Evolutionary conservation across 1,140 invertebrate genomes (phyloP).

Genomic region (Ylistrum balloti): DNA sequence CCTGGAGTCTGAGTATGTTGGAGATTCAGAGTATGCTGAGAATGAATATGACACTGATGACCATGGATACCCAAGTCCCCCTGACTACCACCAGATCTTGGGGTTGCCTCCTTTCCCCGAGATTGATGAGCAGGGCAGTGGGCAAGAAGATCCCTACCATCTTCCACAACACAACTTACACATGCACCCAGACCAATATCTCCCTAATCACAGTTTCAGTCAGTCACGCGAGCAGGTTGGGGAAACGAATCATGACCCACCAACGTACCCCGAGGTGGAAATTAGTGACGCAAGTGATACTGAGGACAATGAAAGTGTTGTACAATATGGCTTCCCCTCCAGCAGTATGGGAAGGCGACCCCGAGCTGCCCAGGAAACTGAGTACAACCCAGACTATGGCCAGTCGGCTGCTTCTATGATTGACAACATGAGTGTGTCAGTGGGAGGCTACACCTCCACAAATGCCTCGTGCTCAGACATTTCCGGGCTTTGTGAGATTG

Average conservation of each 20-base stretch:
- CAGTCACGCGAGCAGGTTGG: conserved; percentile 57
- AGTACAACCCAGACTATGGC: conserved; percentile 70
- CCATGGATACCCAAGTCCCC: conserved; percentile 69
- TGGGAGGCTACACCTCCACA: conserved; percentile 86
- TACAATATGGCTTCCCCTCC: conserved; percentile 87
- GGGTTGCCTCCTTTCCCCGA: conserved; percentile 69
- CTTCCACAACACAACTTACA: conserved; percentile 87
- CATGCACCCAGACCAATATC: conserved; percentile 92
- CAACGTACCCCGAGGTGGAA: conserved; percentile 61
- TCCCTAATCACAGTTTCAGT: conserved; percentile 85
- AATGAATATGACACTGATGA: conserved; percentile 84
- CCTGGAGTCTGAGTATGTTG: conserved; percentile 88
- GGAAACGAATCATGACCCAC: conserved; percentile 60
- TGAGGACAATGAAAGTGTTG: conserved; percentile 85
- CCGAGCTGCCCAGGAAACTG: conserved; percentile 69
- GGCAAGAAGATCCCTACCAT: conserved; percentile 82
- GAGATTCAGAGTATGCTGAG: conserved; percentile 86
- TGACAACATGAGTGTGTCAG: conserved; percentile 89
- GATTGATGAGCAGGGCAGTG: conserved; percentile 59
- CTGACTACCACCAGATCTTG: conserved; percentile 82
- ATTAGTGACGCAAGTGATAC: conserved; percentile 69
- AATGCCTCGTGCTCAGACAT: conserved; percentile 89
- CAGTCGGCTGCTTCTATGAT: conserved; percentile 78
- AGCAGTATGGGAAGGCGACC: conserved; percentile 63
- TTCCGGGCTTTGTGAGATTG: conserved; percentile 93